phyloP scores from a whole-genome alignment of 2,888 invertebrate genomes.

The Ochropacha duplaris region DNA sequence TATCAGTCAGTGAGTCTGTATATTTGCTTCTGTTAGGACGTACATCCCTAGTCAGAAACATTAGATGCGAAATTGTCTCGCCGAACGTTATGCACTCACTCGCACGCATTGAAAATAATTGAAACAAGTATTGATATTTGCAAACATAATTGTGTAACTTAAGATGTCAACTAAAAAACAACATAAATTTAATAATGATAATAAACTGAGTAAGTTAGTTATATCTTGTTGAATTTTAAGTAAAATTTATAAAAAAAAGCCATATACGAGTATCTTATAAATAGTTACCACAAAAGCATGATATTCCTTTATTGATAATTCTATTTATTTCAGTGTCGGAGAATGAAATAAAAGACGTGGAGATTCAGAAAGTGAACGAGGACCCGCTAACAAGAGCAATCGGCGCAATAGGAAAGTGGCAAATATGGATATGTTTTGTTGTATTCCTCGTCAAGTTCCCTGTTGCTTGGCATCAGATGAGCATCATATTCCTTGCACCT shows the following conservation, averaged over 20 bases:
- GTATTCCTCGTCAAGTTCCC: slow-evolving; percentile 90
- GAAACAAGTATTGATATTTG: not conserved
- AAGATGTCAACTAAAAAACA: slow-evolving; percentile 20
- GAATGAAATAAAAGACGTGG: slow-evolving; percentile 56
- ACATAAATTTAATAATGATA: slow-evolving; percentile 24
- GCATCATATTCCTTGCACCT: slow-evolving; percentile 90
- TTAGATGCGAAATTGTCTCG: too few relatives aligned
- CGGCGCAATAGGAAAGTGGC: slow-evolving; percentile 89
- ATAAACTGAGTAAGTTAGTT: slow-evolving; percentile 27
- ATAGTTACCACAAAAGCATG: too few relatives aligned
- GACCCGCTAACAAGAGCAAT: slow-evolving; percentile 88
- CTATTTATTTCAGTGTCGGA: slow-evolving; percentile 58
- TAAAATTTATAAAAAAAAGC: too few relatives aligned
- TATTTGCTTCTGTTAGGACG: not conserved
- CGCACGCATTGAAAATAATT: not conserved
- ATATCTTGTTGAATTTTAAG: too few relatives aligned
- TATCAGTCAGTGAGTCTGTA: not conserved
- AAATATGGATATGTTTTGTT: slow-evolving; percentile 86
- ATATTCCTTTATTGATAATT: not conserved
- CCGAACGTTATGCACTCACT: not conserved
- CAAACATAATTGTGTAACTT: not conserved
- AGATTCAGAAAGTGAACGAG: slow-evolving; percentile 51
- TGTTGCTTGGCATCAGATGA: slow-evolving; percentile 91
- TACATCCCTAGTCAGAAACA: not conserved
- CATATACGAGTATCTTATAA: too few relatives aligned